A percentile compares a stretch with the other conserved stretches of the same genome.
These are phyloP conservation scores for Chymomyza fuscimana DNA, from an alignment of 2,888 invertebrate genomes.

Conservation along the genomic window DNA sequence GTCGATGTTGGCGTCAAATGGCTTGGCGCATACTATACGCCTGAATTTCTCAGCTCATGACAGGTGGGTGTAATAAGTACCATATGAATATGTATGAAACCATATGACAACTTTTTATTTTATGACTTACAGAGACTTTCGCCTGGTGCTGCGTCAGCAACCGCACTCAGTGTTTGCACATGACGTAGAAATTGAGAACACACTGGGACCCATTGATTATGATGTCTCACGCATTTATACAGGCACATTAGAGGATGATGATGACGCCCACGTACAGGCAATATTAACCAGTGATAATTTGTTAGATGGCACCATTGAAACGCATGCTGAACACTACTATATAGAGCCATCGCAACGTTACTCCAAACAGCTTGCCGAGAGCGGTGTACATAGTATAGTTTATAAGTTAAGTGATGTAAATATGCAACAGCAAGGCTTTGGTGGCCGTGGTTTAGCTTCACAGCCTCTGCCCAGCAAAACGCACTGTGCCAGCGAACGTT, in stretches of 20 bases:
- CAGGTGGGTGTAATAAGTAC: slow-evolving; percentile 69
- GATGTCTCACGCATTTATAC: slow-evolving; percentile 87
- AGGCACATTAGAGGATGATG: slow-evolving; percentile 91
- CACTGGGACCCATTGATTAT: slow-evolving; percentile 85
- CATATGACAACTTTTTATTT: not conserved
- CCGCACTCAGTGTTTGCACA: slow-evolving; percentile 87
- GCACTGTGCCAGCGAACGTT: slow-evolving; percentile 79
- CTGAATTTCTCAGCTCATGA: slow-evolving; percentile 80
- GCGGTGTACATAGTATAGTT: slow-evolving; percentile 88
- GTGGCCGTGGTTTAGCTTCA: slow-evolving; percentile 42
- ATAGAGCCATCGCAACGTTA: slow-evolving; percentile 83
- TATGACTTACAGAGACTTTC: slow-evolving; percentile 84
- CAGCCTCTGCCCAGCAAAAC: slow-evolving; percentile 53
- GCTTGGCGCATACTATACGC: slow-evolving; percentile 78
- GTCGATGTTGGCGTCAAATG: slow-evolving; percentile 48
- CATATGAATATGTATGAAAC: not conserved
- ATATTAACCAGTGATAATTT: slow-evolving; percentile 92
- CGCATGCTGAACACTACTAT: slow-evolving; percentile 89
- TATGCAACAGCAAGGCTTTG: slow-evolving; percentile 64
- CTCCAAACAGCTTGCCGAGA: slow-evolving; percentile 80
- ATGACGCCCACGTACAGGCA: slow-evolving; percentile 90
- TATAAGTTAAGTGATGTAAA: slow-evolving; percentile 90
- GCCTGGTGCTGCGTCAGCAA: slow-evolving; percentile 87
- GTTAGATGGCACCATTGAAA: slow-evolving; percentile 93
- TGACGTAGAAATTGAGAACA: slow-evolving; percentile 88